A percentile compares a stretch with the other conserved stretches of the same genome.
These are phyloP conservation scores for Eupeodes luniger DNA, from an alignment of 2,888 invertebrate genomes.

Conservation along the genomic window DNA sequence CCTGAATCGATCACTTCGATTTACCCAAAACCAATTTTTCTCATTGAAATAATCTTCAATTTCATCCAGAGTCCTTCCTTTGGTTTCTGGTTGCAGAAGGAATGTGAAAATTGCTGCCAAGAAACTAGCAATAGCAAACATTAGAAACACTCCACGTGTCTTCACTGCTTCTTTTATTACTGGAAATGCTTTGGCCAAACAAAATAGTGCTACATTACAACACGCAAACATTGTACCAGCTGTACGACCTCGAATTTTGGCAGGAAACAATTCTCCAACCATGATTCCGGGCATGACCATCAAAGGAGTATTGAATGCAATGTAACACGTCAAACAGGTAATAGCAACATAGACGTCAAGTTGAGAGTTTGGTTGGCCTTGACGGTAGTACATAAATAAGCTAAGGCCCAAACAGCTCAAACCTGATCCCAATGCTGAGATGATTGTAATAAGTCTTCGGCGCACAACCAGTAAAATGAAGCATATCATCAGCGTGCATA, in stretches of 20 bases:
- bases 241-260: slow-evolving; percentile 89
- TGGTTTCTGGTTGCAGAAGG: slow-evolving; percentile 90
- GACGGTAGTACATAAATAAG: slow-evolving; percentile 84
- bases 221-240: slow-evolving; percentile 90
- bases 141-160: slow-evolving; percentile 88
- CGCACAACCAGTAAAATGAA: slow-evolving; percentile 87
- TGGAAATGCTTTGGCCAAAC: slow-evolving; percentile 89
- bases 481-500: slow-evolving; percentile 88
- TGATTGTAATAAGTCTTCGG: slow-evolving; percentile 87
- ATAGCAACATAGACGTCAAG: slow-evolving; percentile 80
- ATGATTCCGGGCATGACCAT: slow-evolving; percentile 91
- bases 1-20: slow-evolving; percentile 75
- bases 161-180: slow-evolving; percentile 86
- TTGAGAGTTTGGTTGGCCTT: slow-evolving; percentile 79
- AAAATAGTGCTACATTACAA: slow-evolving; percentile 89
- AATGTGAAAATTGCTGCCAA: slow-evolving; percentile 88
- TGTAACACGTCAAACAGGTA: slow-evolving; percentile 87
- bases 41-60: slow-evolving; percentile 92
- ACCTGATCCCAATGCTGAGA: slow-evolving; percentile 89
- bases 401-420: slow-evolving; percentile 87
- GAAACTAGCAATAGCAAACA: slow-evolving; percentile 88
- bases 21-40: slow-evolving; percentile 87
- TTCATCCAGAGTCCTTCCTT: slow-evolving; percentile 88
- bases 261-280: slow-evolving; percentile 90
- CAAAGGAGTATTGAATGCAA: slow-evolving; percentile 90